Base-by-base conservation (phyloP, 2,888 invertebrate genomes). In the Eumerus sabulonum region DNA sequence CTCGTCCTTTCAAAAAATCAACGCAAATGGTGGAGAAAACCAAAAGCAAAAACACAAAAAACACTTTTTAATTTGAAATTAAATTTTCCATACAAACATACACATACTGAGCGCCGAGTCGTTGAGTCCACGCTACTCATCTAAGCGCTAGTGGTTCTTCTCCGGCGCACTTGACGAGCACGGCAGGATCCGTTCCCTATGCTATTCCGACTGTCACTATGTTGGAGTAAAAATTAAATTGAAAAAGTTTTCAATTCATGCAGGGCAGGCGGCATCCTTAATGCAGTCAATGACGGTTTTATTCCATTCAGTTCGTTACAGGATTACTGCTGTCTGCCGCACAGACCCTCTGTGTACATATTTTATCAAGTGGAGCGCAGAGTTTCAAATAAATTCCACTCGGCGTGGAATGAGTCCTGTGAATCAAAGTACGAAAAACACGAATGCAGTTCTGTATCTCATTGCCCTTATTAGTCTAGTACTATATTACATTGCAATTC, bases 181-280 rank as follows among this genome's bases (percentile, higher is more conserved):
- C 14, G n/a, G 1, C 44, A 27, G 36, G 44, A 71, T 57, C 35
- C 53, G 53, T n/a, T n/a, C n/a, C n/a, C n/a, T 18, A 62, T 59
- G 45, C 47, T 59, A 64, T 64, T 79, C 68, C 63, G 68, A 68
- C 44, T 74, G 68, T 68, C 68, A 64, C 59, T 70, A 44, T 44
- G 40, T 64, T 64, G 64, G 63, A 79, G 68, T 79, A 64, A 45
- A 74, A 79, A 79, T 79, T 73, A 79, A 79, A 79, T 79, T 79
- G 79, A 79, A 79, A 79, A 79, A 79, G 59, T 79, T 79, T 79
- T 60, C 79, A 51, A 68, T 68, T 79, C 59, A 56, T 70, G 60
- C 40, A 40, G 3, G 27, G 3, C 27, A 27, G 27, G 27, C 27
- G 64, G 59, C 47, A 57, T 60, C 59, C 79, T 38, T 36, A 42